Evolutionary conservation across 2,113 vertebrate species (phyloP), one percentile per base, ranked within the genome.

Genomic region (Malurus elegans): DNA sequence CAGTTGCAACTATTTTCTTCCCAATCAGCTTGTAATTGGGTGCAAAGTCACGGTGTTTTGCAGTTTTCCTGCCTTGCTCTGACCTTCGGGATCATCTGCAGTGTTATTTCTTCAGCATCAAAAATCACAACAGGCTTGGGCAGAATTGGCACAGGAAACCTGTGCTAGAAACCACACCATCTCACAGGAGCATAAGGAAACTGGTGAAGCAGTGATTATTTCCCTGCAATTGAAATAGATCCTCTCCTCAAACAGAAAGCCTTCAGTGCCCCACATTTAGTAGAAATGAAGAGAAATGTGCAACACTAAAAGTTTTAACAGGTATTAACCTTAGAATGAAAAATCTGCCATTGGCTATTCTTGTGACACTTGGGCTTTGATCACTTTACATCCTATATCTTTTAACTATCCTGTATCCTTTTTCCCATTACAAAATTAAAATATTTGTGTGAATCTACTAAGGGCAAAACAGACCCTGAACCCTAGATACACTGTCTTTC

Each of bases 51-150:
- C 69, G 92, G 88, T 96, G 83, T 31, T 93, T 71, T 85, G 94
- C 19, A 38, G 60, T 62, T 97, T 86, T 89, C 88, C 83, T 92
- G 47, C 92, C 42, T 97, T 95, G 84, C 26, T 58, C 61, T 96
- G 97, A 97, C 95, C 93, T 97, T 97, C 96, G 92, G 61, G 71
- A 71, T 97, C 74, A 36, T 93, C 86, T 90, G 89, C 85, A 79
- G 34, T 31, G 65, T 78, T 95, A 58, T 92, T 82, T 84, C 79
- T 75, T 94, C 82, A 96, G 90, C 90, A 86, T 66, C 94, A 93
- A 95, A 96, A 87, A 69, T 69, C 96, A 88, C 86, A 79, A 23
- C 51, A 93, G 34, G 62, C 24, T 92, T 83, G 44, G 34, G 79
- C 50, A 95, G 72, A 74, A 90, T 12, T 80, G 78, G 73, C 81